Evolutionary conservation across 2,888 invertebrate genomes (phyloP).

Genomic region (Sphecodes monilicornis): DNA sequence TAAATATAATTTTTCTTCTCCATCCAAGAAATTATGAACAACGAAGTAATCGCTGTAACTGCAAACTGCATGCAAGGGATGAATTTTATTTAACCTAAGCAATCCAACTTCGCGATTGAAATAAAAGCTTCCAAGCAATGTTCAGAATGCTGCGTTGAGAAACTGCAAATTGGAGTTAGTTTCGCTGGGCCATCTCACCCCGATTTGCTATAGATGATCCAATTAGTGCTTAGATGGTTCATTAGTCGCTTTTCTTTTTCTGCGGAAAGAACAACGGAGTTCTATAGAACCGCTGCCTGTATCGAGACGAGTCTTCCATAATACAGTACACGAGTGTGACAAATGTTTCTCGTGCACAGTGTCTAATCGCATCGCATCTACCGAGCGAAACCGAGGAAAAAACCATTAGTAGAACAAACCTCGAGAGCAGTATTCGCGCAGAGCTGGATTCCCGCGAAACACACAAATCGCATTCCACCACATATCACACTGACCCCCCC

Average conservation of each 20-base stretch:
- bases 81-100: no score
- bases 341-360: background rate
- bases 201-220: background rate
- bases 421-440: slow-evolving; percentile 52
- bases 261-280: background rate
- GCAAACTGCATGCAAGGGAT: no score
- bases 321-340: background rate
- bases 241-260: background rate
- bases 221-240: background rate
- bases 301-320: background rate
- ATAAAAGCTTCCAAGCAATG: no score
- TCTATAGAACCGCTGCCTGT: slow-evolving; percentile 1
- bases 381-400: background rate
- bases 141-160: no score
- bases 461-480: slow-evolving; percentile 24
- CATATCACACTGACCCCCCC: slow-evolving; percentile 13
- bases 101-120: no score
- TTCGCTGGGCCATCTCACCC: background rate
- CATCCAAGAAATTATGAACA: no score
- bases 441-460: slow-evolving; percentile 27
- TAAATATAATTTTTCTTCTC: no score
- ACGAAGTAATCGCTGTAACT: no score
- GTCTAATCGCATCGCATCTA: slow-evolving; percentile 4
- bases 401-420: background rate
- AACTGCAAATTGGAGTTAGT: background rate